Evolutionary conservation across 1,140 invertebrate species (phyloP), one percentile per base, ranked within the genome.

Genomic region (Drosophila parvula): DNA sequence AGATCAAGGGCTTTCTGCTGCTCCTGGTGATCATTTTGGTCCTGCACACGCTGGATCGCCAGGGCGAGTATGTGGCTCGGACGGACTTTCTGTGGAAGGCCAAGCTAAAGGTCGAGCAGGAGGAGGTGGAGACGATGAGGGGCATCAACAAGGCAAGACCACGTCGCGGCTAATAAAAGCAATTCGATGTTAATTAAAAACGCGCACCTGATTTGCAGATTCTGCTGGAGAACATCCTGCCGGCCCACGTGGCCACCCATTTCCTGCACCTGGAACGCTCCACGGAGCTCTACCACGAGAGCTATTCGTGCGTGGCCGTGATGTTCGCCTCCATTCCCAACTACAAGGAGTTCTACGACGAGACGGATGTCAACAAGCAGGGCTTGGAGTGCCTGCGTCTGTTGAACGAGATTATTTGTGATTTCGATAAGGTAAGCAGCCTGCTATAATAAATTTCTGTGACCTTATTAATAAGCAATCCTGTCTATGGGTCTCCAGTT

Each of bases 261-360:
- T 99, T 99, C 92, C 93, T 99, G 11, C 93, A 84, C 30, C 77
- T 92, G 55, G 91, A 92, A 67, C 82, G 91, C 9, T 90, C 90
- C 8, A 93, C 97, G 92, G 97, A 99, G 69, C 92, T 99, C 2
- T 99, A 99, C 92, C 98, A 98, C 89, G 97, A 99, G 92, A 94
- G 97, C 47, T 99, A 99, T 92, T 96, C 95, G 16, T 97, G 96
- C 83, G 98, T 99, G 50, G 98, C 97, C 0, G 98, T 99, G 0
- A 98, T 99, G 97, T 99, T 99, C 90, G 98, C 98, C 0, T 99
- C 98, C 0, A 99, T 99, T 83, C 98, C 98, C 11, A 99, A 99
- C 93, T 99, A 99, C 92, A 99, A 98, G 85, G 98, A 99, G 91
- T 99, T 99, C 92, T 99, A 99, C 91, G 98, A 98, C 88, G 98